Evolutionary conservation across 2,797 vertebrate species (phyloP).

Genomic region (Diplodus sargus): DNA sequence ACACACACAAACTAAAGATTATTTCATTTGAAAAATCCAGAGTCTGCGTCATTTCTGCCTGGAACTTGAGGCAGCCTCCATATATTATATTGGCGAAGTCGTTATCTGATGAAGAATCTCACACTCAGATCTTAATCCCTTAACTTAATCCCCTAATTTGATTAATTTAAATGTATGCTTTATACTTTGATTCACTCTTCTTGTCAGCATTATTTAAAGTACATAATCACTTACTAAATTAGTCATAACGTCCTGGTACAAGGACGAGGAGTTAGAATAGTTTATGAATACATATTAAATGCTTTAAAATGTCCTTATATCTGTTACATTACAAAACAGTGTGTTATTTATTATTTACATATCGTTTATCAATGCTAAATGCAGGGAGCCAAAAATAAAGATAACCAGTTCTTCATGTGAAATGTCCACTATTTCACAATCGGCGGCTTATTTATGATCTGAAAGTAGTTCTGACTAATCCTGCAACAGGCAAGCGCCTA

Average conservation of each 20-base stretch:
- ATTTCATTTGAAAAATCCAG: constrained; percentile 22
- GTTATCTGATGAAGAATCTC: not conserved
- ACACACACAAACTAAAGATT: constrained; percentile 2
- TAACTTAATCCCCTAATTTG: not conserved
- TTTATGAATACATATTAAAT: not conserved
- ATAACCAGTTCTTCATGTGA: not conserved
- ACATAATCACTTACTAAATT: not conserved
- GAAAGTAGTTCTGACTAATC: constrained; percentile 29
- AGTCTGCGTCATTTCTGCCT: constrained; percentile 14
- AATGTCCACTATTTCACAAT: constrained; percentile 33
- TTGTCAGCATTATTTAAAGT: not conserved
- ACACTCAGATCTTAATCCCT: not conserved
- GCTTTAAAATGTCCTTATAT: not conserved
- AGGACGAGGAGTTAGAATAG: not conserved
- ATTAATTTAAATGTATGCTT: no score
- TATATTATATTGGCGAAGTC: no score
- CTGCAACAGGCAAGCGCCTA: not conserved
- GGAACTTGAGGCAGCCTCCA: constrained; percentile 26
- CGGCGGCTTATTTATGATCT: not conserved
- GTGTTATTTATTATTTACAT: no score
- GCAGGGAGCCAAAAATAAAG: not conserved
- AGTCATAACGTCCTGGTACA: not conserved
- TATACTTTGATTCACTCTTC: no score
- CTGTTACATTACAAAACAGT: not conserved
- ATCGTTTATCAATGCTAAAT: not conserved